Percentiles rank a stretch among this genome's conserved stretches.
These are phyloP conservation scores for Typhlichthys eigenmanni DNA, from an alignment of 2,797 vertebrate species.

Conservation along the genomic window DNA sequence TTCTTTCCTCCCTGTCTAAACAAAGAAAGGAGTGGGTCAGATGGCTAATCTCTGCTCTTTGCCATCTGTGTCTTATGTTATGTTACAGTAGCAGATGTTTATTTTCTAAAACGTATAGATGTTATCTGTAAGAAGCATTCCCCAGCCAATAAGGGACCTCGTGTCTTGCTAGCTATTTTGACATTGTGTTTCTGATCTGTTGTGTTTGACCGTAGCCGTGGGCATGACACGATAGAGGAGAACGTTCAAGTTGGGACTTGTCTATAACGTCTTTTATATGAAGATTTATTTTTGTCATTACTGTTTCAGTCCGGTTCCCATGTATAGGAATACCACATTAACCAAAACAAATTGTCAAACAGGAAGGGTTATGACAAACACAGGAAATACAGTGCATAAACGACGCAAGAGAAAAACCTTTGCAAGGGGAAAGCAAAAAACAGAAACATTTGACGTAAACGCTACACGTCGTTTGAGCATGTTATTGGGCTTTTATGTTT, in stretches of 20 bases:
- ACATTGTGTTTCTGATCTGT: constrained; percentile 5
- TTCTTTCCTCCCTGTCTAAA: background rate
- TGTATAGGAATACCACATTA: constrained; percentile 9
- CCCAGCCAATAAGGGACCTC: background rate
- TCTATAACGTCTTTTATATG: background rate
- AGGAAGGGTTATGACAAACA: background rate
- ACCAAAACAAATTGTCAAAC: constrained; percentile 1
- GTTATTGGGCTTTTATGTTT: background rate
- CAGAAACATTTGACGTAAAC: too few relatives aligned
- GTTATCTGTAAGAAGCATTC: background rate
- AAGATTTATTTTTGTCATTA: too few relatives aligned
- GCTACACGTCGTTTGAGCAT: background rate
- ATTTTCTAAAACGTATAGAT: constrained; percentile 1
- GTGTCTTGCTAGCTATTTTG: background rate
- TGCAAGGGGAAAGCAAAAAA: too few relatives aligned
- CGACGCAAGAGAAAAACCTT: constrained; percentile 13
- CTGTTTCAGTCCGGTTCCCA: background rate
- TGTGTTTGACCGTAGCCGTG: constrained; percentile 3
- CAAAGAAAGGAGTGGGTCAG: background rate
- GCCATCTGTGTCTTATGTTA: background rate
- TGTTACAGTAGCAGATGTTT: background rate
- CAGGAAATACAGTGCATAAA: constrained; percentile 37
- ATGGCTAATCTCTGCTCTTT: background rate
- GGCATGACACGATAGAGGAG: background rate
- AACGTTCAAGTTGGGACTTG: too few relatives aligned